phyloP scores from a whole-genome alignment of 2,797 vertebrate genomes.

The Sebastes minor region DNA sequence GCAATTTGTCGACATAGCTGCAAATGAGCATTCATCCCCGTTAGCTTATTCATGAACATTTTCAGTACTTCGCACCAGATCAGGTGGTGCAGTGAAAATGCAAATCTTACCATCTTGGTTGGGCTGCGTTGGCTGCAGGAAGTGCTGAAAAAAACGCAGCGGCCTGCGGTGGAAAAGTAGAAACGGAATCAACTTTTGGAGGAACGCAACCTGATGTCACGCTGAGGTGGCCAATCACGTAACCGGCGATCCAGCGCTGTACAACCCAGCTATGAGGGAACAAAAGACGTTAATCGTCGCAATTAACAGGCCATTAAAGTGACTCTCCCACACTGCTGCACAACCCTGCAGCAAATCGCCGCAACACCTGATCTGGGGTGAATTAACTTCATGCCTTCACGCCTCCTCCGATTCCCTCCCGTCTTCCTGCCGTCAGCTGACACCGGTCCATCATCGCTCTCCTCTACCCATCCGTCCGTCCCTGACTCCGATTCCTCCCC shows the following conservation, averaged over 20 bases:
- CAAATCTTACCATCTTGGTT: no score
- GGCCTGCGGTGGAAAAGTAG: no score
- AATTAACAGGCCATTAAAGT: no score
- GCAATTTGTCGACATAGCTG: no score
- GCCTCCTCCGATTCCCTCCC: background rate
- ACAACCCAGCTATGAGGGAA: background rate
- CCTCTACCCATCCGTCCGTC: background rate
- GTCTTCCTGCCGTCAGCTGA: background rate
- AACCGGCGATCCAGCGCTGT: background rate
- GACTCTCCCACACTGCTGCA: background rate
- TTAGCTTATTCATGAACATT: no score
- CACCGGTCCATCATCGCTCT: background rate
- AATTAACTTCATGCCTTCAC: background rate
- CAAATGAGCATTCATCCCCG: accelerated
- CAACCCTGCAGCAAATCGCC: background rate
- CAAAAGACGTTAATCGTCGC: no score
- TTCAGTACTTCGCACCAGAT: no score
- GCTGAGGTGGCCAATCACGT: background rate
- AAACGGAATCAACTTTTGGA: background rate
- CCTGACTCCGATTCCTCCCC: background rate
- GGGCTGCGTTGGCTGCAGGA: no score
- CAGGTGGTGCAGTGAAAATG: no score
- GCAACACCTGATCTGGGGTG: background rate
- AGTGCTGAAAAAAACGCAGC: no score
- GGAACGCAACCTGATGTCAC: background rate